A percentile compares a stretch with the other conserved stretches of the same genome.
Evolutionary conservation across 2,797 vertebrate species (phyloP).

Genomic region (Strix occidentalis): DNA sequence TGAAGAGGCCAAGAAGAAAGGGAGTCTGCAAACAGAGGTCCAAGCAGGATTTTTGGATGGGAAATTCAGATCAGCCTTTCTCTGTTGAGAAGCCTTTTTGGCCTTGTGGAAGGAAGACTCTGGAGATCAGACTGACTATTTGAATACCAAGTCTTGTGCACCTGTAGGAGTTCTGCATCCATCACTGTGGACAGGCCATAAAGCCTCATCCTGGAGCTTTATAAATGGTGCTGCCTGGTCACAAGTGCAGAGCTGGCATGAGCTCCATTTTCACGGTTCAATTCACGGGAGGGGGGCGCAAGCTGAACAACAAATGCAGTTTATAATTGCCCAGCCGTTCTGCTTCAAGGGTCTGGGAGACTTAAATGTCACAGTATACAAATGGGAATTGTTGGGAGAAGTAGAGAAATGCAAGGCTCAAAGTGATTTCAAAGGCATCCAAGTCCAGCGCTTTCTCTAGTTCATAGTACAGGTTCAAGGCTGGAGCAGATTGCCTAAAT

Average conservation of each 20-base stretch:
- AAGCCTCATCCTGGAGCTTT: background rate
- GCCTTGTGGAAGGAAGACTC: background rate
- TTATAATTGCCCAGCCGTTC: conserved; percentile 44
- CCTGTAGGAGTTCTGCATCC: background rate
- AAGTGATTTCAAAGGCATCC: conserved; percentile 29
- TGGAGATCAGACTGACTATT: background rate
- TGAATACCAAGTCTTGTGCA: background rate
- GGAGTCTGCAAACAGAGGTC: background rate
- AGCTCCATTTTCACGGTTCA: background rate
- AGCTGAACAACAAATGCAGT: conserved; percentile 12
- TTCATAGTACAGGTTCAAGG: background rate
- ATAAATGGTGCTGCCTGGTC: background rate
- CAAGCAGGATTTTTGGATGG: background rate
- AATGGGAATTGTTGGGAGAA: conserved; percentile 28
- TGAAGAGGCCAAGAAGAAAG: background rate
- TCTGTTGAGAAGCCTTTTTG: background rate
- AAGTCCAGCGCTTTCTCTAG: background rate
- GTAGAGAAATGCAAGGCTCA: conserved; percentile 4
- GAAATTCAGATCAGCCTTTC: background rate
- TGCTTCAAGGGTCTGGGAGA: conserved; percentile 20
- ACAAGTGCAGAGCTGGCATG: background rate
- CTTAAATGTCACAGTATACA: conserved; percentile 47
- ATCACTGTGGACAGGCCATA: background rate
- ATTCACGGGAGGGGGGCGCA: background rate
- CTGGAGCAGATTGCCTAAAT: background rate